Evolutionary conservation across 37 sponge, comb jelly and placozoan species (phyloP), one percentile per base, ranked within the genome.

Genomic region (Hexactinellida sp.): DNA sequence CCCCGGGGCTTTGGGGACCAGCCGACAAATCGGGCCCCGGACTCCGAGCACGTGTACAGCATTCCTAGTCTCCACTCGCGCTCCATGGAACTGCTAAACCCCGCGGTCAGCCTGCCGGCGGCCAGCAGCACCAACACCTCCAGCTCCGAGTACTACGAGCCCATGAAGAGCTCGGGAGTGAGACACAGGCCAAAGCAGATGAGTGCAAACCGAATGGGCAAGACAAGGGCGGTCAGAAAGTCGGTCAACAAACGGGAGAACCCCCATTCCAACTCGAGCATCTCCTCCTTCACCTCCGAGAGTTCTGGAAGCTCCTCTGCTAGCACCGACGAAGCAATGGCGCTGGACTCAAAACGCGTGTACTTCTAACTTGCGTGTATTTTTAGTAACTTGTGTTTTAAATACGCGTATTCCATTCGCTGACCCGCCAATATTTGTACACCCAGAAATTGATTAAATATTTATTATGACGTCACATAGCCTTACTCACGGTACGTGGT

Each of bases 151-250:
- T 63, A 63, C 76, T 63, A 63, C 34, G 76, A 63, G 34, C 76
- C 76, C 3, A 63, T 63, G 76, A 63, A 63, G 13, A 63, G 76
- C 76, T 63, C 76, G 28, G 76, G 76, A n/a, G 76, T 63, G 25
- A 63, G 76, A 23, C 76, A 63, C 13, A 63, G 13, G 13, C 76
- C 76, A 3, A 63, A 63, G 13, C 76, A 63, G 3, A 63, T 63
- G 13, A 63, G 13, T 63, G 13, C 76, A 63, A 47, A 47, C 52
- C 9, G 52, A 47, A 47, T 16, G 9, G 9, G 52, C 52, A 47
- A 47, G 16, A 47, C 9, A 9, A 47, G 52, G 16, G 16, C 16
- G 9, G 52, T 47, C 13, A 9, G 52, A 9, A 47, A 47, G 13
- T 23, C 3, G 34, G 13, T 25, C 3, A 41, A 13, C 13, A 63